phyloP scores from a whole-genome alignment of 2,113 vertebrate species.

The Mixornis gularis region DNA sequence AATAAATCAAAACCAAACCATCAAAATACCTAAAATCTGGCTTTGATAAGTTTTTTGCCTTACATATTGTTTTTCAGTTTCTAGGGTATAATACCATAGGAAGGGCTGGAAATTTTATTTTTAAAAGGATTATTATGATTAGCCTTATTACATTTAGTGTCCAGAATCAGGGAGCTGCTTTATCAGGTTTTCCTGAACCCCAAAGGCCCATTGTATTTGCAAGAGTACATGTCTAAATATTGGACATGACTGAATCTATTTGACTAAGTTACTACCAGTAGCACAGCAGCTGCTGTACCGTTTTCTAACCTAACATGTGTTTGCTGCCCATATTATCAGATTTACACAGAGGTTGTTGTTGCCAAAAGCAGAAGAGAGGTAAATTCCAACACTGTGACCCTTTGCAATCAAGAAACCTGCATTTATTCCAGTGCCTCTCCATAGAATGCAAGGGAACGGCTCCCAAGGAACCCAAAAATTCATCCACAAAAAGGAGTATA shows the following conservation, averaged over 20 bases:
- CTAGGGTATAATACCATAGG: not conserved
- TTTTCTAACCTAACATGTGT: conserved; percentile 33
- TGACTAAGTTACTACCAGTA: conserved; percentile 56
- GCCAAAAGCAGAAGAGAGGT: conserved; percentile 21
- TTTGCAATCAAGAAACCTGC: not conserved
- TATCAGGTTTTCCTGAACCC: conserved; percentile 1
- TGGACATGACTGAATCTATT: conserved; percentile 50
- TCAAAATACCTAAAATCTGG: not conserved
- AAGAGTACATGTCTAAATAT: conserved; percentile 52
- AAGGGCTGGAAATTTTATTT: not conserved
- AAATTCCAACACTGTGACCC: conserved; percentile 43
- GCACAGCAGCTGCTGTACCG: conserved; percentile 21
- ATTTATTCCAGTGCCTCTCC: not conserved
- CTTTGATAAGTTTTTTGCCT: not conserved
- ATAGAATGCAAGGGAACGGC: not conserved
- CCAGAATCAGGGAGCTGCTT: conserved; percentile 6
- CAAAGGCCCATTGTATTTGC: conserved; percentile 32
- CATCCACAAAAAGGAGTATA: not conserved
- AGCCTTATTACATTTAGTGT: not conserved
- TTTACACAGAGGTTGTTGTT: conserved; percentile 48
- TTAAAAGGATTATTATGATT: not conserved
- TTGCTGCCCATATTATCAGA: conserved; percentile 45
- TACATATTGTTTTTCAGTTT: not conserved
- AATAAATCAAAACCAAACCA: not conserved
- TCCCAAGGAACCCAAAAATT: not conserved